phyloP scores from a whole-genome alignment of 2,113 vertebrate genomes.

The Dermatemys mawii region DNA sequence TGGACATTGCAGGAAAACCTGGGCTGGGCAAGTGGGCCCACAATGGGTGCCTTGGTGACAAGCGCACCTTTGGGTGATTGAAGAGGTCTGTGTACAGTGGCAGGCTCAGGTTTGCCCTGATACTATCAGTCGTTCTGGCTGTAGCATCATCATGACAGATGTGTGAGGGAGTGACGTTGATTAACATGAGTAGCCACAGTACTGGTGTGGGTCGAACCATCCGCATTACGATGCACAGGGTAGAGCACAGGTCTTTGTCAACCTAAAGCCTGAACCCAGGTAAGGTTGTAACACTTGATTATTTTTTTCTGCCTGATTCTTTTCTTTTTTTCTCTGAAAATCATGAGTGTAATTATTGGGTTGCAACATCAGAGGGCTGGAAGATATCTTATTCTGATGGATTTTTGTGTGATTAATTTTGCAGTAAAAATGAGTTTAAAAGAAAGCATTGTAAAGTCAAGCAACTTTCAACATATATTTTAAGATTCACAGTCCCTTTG shows the following conservation, averaged over 20 bases:
- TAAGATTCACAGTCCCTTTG: background rate
- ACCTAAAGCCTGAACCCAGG: background rate
- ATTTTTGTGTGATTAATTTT: too few species aligned
- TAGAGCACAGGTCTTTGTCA: background rate
- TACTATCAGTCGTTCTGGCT: background rate
- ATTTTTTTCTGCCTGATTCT: background rate
- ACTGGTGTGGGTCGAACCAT: background rate
- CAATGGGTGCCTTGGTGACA: background rate
- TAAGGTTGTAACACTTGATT: background rate
- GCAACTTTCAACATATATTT: background rate
- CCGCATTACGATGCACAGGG: rapidly evolving
- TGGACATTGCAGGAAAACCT: background rate
- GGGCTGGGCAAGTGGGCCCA: background rate
- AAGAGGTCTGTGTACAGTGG: background rate
- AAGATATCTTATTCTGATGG: background rate
- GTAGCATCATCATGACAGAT: background rate
- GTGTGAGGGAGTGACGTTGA: background rate
- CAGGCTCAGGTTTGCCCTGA: background rate
- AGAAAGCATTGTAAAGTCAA: background rate
- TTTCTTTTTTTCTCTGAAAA: background rate
- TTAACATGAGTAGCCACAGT: background rate
- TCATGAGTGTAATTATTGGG: background rate
- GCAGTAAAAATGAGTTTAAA: too few species aligned
- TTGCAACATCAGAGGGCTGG: background rate
- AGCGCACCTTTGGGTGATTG: background rate